Conservation (phyloP, 2,888 invertebrate genomes). For the Phaedon cochleariae region DNA sequence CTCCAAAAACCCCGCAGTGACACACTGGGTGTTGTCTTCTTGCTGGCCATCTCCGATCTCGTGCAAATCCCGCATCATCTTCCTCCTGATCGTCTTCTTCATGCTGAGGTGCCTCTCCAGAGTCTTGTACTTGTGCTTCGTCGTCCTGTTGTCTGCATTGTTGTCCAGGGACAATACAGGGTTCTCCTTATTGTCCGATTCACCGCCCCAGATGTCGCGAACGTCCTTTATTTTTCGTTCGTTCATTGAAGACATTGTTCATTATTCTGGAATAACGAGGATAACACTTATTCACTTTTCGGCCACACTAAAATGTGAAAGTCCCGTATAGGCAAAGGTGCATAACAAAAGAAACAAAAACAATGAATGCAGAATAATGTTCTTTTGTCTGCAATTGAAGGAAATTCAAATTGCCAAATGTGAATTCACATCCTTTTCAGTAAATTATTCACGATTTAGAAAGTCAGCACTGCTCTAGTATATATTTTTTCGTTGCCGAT, state of each 20-base stretch:
- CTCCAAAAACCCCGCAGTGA: constrained; percentile 59
- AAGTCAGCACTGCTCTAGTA: constrained; percentile 37
- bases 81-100: constrained; percentile 87
- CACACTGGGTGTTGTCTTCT: constrained; percentile 49
- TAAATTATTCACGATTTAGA: constrained; percentile 47
- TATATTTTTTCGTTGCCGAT: constrained; percentile 32
- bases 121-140: constrained; percentile 78
- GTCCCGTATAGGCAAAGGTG: no score
- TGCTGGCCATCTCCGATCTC: constrained; percentile 65
- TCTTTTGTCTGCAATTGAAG: constrained; percentile 46
- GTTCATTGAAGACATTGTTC: constrained; percentile 68
- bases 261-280: constrained; percentile 45
- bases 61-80: constrained; percentile 84
- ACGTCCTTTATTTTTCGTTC: constrained; percentile 81
- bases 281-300: constrained; percentile 15
- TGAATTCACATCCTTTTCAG: constrained; percentile 44
- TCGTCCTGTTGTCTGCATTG: constrained; percentile 65
- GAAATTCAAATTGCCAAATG: constrained; percentile 45
- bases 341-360: constrained; percentile 39
- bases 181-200: constrained; percentile 60
- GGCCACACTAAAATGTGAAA: no score
- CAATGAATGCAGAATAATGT: constrained; percentile 38
- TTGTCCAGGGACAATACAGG: constrained; percentile 58
- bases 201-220: constrained; percentile 66
- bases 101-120: constrained; percentile 83